These are phyloP conservation scores for Monopterus albus DNA, from an alignment of 2,113 vertebrate genomes.

Conservation along the genomic window DNA sequence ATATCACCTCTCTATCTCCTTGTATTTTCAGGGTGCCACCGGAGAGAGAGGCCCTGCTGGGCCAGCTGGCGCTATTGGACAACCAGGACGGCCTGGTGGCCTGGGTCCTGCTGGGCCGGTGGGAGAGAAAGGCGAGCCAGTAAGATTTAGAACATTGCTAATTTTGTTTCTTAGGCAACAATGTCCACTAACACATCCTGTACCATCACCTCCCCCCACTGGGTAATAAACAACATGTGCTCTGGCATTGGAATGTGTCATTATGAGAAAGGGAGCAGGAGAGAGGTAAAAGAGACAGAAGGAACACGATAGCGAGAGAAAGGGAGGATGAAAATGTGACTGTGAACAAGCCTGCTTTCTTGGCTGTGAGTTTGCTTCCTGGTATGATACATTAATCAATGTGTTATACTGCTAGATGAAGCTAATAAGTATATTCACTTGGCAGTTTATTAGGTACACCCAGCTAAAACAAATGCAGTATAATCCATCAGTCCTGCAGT, in stretches of 20 bases:
- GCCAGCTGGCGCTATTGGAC: constrained; percentile 87
- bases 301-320: neutral
- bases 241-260: constrained; percentile 30
- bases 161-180: constrained; percentile 38
- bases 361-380: neutral
- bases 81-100: constrained; percentile 86
- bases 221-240: constrained; percentile 49
- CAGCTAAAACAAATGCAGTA: too few relatives aligned
- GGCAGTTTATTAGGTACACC: too few relatives aligned
- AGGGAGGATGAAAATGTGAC: constrained; percentile 1
- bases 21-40: constrained; percentile 83
- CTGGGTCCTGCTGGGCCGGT: constrained; percentile 85
- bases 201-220: constrained; percentile 40
- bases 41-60: constrained; percentile 90
- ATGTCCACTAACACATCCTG: constrained; percentile 16
- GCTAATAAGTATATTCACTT: constrained; percentile 39
- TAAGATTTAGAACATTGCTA: constrained; percentile 76
- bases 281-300: constrained; percentile 25
- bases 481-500: too few relatives aligned
- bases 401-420: constrained; percentile 34
- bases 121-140: constrained; percentile 92
- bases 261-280: constrained; percentile 34
- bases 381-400: constrained; percentile 36
- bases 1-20: constrained; percentile 38
- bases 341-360: constrained; percentile 22